Base-by-base conservation (phyloP, 2,797 vertebrate species). In the Cynodonichthys magdalenae region DNA sequence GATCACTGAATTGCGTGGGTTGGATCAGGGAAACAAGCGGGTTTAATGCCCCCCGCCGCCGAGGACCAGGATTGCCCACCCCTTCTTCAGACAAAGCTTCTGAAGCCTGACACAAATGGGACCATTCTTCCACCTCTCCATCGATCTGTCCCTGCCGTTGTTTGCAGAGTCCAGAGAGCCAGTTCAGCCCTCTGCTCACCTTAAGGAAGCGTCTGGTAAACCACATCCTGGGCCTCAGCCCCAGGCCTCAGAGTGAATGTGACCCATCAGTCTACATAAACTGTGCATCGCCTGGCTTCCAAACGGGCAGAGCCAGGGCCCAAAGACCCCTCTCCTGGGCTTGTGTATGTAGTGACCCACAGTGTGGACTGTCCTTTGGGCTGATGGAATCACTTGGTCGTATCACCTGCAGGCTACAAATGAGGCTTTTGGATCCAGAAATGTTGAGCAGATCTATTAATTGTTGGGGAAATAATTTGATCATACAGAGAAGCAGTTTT, bases 131-230 rank as follows among this genome's bases (percentile, higher is more conserved):
- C 51, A 51, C 46, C 47, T 82, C 58, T 80, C 71, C 80, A 75
- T 66, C 72, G 66, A 42, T 50, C 3, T 86, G 55, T 80, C 49
- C 84, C 70, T 86, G 63, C 84, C 82, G 36, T 90, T 92, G 82
- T 91, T 86, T 79, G 49, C 92, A 98, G 96, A 95, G 87, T 93
- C 90, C 93, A 88, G 96, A 94, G 91, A 95, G 91, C 93, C 95
- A 93, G 83, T 93, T 91, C 90, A 93, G 92, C 94, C 96, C 92
- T 49, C 93, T 94, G 88, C 94, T 97, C 81, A 96, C 95, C 52
- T 93, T 99, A 92, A 93, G 91, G 95, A 95, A 93, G 87, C 94
- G 96, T 86, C 95, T 99, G 94, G 96, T 99, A 92, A 98, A 97
- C 92, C 96, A 94, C 92, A 93, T 99, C 77, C 94, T 99, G 94